These are phyloP conservation scores for Enteromius fasciolatus DNA, from an alignment of 2,797 vertebrate species.

Conservation along the genomic window DNA sequence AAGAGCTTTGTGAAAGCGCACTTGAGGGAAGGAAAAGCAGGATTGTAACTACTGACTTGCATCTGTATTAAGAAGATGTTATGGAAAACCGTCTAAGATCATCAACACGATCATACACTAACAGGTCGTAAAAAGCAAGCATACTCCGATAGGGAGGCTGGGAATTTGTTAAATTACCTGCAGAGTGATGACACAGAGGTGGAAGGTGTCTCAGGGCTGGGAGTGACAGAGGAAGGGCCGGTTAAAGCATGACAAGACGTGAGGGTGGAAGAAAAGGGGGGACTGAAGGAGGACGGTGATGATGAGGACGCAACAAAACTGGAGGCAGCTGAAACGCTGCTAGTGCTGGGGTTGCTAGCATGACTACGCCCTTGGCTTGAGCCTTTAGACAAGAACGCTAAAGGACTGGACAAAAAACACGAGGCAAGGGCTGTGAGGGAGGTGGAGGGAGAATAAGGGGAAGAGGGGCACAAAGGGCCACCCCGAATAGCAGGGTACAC, in stretches of 20 bases:
- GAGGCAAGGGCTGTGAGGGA: slow-evolving; percentile 73
- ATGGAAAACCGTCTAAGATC: neutral
- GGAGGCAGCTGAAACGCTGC: slow-evolving; percentile 45
- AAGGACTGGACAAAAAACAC: slow-evolving; percentile 78
- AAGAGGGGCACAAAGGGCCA: slow-evolving; percentile 49
- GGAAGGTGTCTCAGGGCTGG: slow-evolving; percentile 58
- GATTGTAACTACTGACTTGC: neutral
- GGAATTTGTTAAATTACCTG: slow-evolving; percentile 68
- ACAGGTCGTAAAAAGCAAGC: neutral
- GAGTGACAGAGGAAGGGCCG: slow-evolving; percentile 50
- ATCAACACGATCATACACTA: neutral
- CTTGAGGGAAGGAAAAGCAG: neutral
- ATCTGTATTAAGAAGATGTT: neutral
- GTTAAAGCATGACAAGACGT: slow-evolving; percentile 57
- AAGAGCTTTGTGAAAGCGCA: neutral
- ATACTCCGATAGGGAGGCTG: neutral
- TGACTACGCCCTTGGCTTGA: slow-evolving; percentile 52
- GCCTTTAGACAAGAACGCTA: slow-evolving; percentile 78
- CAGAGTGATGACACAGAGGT: slow-evolving; percentile 56
- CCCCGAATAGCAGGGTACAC: slow-evolving; percentile 80
- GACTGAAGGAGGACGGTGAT: slow-evolving; percentile 53
- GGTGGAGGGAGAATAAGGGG: slow-evolving; percentile 64
- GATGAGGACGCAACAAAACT: slow-evolving; percentile 46
- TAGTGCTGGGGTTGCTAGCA: slow-evolving; percentile 17
- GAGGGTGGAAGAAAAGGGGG: slow-evolving; percentile 48